Conservation (phyloP, 2,113 vertebrate species). For the Amphilophus citrinellus region DNA sequence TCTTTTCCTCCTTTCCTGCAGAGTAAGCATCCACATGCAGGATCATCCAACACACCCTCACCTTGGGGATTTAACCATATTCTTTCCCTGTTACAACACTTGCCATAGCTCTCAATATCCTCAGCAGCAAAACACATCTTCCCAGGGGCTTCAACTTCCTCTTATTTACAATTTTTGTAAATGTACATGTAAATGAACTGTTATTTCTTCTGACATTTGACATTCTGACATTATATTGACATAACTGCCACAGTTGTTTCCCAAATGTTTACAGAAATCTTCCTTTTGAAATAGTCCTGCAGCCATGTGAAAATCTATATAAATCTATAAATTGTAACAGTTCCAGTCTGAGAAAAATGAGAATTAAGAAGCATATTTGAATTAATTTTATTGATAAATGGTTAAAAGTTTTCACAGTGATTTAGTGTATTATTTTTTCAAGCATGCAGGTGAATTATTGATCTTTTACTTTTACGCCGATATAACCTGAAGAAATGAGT, state of each 20-base stretch:
- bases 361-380: neutral
- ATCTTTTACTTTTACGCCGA: neutral
- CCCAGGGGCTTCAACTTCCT: neutral
- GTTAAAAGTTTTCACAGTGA: too few relatives aligned
- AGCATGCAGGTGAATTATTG: neutral
- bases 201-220: conserved; percentile 4
- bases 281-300: neutral
- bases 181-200: neutral
- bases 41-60: conserved; percentile 72
- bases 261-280: neutral
- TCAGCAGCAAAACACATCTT: conserved; percentile 46
- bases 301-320: neutral
- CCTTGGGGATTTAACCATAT: conserved; percentile 69
- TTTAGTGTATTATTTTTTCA: too few relatives aligned
- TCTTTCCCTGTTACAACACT: conserved; percentile 34
- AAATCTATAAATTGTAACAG: neutral
- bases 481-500: neutral
- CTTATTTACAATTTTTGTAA: conserved; percentile 26
- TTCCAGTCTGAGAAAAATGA: neutral
- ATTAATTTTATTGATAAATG: too few relatives aligned
- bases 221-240: neutral
- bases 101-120: conserved; percentile 41
- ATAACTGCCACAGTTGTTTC: neutral
- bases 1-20: conserved; percentile 64
- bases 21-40: conserved; percentile 75